phyloP scores from a whole-genome alignment of 2,113 vertebrate species.

The Kryptolebias marmoratus region DNA sequence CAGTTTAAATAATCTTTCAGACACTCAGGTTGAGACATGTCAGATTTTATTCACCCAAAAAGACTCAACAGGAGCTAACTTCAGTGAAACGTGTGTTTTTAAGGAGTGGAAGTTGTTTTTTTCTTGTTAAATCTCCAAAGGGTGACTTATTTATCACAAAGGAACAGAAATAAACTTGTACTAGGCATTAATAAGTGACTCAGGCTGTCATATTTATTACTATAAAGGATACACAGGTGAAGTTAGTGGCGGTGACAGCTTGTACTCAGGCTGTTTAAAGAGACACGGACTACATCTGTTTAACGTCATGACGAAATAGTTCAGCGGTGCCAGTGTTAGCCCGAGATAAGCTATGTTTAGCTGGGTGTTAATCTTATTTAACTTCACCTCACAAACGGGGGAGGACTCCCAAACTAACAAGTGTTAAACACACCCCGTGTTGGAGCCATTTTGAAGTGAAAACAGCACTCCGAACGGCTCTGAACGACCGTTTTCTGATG shows the following conservation, averaged over 20 bases:
- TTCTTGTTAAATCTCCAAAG: not conserved
- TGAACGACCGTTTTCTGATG: not conserved
- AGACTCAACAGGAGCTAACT: too few species aligned
- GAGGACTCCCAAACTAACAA: not conserved
- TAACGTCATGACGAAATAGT: slow-evolving; percentile 13
- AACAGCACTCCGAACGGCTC: accelerated
- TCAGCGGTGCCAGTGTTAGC: slow-evolving; percentile 18
- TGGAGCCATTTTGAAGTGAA: not conserved
- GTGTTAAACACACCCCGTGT: not conserved
- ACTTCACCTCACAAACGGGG: not conserved
- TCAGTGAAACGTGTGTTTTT: too few species aligned
- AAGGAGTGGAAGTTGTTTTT: too few species aligned
- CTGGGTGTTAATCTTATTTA: slow-evolving; percentile 14
- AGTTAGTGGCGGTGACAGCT: not conserved
- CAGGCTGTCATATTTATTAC: too few species aligned
- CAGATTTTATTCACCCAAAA: too few species aligned
- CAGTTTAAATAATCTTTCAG: too few species aligned
- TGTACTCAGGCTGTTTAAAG: not conserved
- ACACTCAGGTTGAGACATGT: too few species aligned
- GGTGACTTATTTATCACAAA: not conserved
- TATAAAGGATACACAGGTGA: too few species aligned
- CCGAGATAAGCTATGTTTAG: not conserved
- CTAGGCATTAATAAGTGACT: not conserved
- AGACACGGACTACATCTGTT: not conserved
- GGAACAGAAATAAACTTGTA: not conserved